A percentile compares a stretch with the other conserved stretches of the same genome.
Evolutionary conservation across 1,140 invertebrate species (phyloP).

Genomic region (Micrasema longulum): DNA sequence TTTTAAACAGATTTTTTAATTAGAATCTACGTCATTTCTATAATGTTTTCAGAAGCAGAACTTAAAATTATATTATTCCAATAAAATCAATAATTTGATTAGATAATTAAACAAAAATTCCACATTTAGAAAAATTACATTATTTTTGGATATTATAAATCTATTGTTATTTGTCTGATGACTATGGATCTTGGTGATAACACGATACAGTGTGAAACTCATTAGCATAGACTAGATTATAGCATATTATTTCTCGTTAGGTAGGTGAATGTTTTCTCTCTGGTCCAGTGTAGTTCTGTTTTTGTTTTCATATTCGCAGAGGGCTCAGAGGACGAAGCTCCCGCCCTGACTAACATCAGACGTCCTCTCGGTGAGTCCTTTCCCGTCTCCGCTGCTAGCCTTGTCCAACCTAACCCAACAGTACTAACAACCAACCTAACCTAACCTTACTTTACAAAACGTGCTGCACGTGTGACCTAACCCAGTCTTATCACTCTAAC

Average conservation of each 20-base stretch:
- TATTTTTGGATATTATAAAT: too few relatives aligned
- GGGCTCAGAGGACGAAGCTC: slow-evolving; percentile 53
- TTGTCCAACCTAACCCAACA: slow-evolving; percentile 3
- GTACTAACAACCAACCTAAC: not conserved
- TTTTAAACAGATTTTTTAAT: too few relatives aligned
- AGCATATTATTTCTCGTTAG: not conserved
- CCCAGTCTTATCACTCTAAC: slow-evolving; percentile 1
- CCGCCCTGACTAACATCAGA: slow-evolving; percentile 54
- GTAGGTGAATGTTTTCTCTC: slow-evolving; percentile 32
- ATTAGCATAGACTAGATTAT: too few relatives aligned
- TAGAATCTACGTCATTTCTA: too few relatives aligned
- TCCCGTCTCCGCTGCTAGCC: not conserved
- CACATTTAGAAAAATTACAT: too few relatives aligned
- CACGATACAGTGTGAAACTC: not conserved
- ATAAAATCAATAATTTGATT: too few relatives aligned
- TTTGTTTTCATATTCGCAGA: slow-evolving; percentile 55
- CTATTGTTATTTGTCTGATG: too few relatives aligned
- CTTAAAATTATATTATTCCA: too few relatives aligned
- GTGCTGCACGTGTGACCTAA: too few relatives aligned
- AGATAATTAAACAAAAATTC: too few relatives aligned
- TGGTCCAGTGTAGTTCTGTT: slow-evolving; percentile 40
- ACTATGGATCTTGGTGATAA: too few relatives aligned
- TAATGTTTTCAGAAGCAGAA: too few relatives aligned
- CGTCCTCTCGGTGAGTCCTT: slow-evolving; percentile 53
- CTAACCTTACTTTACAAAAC: slow-evolving; percentile 29